Base-by-base conservation (phyloP, 2,888 invertebrate species). In the Philhelius pedissequus region DNA sequence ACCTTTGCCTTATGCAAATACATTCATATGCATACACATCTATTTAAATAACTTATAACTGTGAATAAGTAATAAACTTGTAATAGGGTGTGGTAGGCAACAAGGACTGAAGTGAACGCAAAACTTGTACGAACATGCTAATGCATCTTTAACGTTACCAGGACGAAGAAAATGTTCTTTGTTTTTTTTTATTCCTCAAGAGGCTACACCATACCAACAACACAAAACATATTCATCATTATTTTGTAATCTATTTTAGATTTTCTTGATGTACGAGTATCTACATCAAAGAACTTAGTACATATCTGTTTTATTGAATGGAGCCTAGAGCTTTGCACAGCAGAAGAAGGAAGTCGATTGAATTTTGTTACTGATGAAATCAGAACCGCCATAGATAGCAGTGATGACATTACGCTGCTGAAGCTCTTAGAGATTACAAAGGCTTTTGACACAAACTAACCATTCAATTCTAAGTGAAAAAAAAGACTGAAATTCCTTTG, bases 231-330 rank as follows among this genome's bases (percentile, higher is more conserved):
- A 40, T 40, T 64, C 64, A 58, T 50, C 48, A 58, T 76, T 60
- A 77, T 77, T 77, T 82, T 77, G 62, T 56, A 77, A 62, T 71
- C 77, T 62, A 82, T 82, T 82, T 73, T 32, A 54, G 77, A 69
- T 77, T 71, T 81, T 9, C 52, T 60, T 71, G 71, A 64, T 81
- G 27, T 62, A 7, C 4, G 15, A 25, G 9, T 15, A n/a, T 30
- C 20, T 45, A 45, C 0, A 5, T 8, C 1, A 0, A 11, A 1
- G 3, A 32, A 32, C 5, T 0, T 11, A 32, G 32, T 32, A 3
- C 9, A 32, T 9, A 32, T 9, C 11, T 32, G 32, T 32, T 32
- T 32, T 11, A 32, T 32, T 3, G 11, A 32, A 32, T 9, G 9
- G 32, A 11, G 11, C 3, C 3, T 32, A 32, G 32, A 11, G 11